phyloP scores from a whole-genome alignment of 2,888 invertebrate genomes.

The Andrena bicolor region DNA sequence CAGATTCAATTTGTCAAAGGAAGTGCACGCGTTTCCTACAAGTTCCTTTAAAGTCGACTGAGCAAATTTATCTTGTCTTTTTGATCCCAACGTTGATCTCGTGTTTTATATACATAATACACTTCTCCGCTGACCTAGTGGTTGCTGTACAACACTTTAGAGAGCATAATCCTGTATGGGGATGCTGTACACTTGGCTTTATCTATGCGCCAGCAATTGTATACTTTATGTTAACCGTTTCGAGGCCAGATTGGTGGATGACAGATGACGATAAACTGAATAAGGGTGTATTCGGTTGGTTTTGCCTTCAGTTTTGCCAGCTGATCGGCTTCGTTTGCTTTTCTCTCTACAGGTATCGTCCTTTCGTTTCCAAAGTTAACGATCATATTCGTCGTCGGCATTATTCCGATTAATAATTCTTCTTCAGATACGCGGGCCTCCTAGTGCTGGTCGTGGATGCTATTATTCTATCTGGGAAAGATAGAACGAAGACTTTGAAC shows the following conservation, averaged over 20 bases:
- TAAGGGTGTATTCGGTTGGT: slow-evolving; percentile 78
- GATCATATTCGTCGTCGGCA: not conserved
- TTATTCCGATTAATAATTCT: slow-evolving; percentile 24
- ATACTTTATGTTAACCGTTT: slow-evolving; percentile 82
- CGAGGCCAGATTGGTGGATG: slow-evolving; percentile 84
- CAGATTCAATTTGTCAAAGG: slow-evolving; percentile 69
- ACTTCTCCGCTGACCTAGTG: slow-evolving; percentile 89
- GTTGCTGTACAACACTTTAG: slow-evolving; percentile 88
- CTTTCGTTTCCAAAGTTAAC: slow-evolving; percentile 3
- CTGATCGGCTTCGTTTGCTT: slow-evolving; percentile 81
- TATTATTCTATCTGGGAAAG: slow-evolving; percentile 87
- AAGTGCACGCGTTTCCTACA: slow-evolving; percentile 77
- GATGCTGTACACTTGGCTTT: slow-evolving; percentile 78
- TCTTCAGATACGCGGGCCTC: slow-evolving; percentile 89
- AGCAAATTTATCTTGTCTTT: slow-evolving; percentile 86
- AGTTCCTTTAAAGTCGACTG: slow-evolving; percentile 82
- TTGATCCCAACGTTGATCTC: slow-evolving; percentile 87
- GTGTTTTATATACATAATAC: slow-evolving; percentile 88
- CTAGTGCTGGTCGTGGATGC: slow-evolving; percentile 93
- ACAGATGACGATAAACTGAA: slow-evolving; percentile 80
- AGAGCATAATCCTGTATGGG: slow-evolving; percentile 87
- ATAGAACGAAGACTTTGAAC: slow-evolving; percentile 87
- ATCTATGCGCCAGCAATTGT: slow-evolving; percentile 83
- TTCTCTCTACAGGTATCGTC: slow-evolving; percentile 79
- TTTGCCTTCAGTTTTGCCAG: slow-evolving; percentile 78